These are phyloP conservation scores for Numida meleagris DNA, from an alignment of 2,113 vertebrate genomes.

Conservation along the genomic window DNA sequence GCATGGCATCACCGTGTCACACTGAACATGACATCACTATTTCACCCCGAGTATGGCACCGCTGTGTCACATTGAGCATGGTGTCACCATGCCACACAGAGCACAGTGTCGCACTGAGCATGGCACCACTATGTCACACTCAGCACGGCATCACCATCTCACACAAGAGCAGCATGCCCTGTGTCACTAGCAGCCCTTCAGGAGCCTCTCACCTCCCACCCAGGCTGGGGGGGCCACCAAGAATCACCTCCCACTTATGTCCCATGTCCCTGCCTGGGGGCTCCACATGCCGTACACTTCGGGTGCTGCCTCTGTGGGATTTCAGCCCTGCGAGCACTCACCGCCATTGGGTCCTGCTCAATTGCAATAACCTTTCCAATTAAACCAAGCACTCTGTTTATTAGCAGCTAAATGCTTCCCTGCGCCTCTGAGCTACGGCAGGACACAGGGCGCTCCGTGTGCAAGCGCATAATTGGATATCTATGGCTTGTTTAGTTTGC, in stretches of 20 bases:
- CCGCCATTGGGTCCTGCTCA: not conserved
- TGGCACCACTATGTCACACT: too few relatives aligned
- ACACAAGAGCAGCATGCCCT: too few relatives aligned
- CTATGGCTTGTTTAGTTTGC: conserved; percentile 49
- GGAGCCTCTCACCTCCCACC: not conserved
- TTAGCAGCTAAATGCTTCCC: conserved; percentile 65
- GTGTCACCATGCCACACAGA: too few relatives aligned
- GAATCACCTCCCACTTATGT: not conserved
- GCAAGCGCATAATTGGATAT: conserved; percentile 35
- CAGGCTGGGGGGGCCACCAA: accelerated
- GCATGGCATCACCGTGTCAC: not conserved
- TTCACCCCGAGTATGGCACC: too few relatives aligned
- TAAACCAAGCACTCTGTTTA: conserved; percentile 54
- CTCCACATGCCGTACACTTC: too few relatives aligned
- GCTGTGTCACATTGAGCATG: too few relatives aligned
- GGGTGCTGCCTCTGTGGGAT: not conserved
- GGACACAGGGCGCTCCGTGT: not conserved
- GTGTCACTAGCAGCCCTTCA: not conserved
- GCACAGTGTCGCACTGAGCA: too few relatives aligned
- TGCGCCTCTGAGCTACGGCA: conserved; percentile 48
- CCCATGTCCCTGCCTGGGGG: accelerated
- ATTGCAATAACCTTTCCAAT: conserved; percentile 62
- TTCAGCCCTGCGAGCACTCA: too few relatives aligned
- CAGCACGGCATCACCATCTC: too few relatives aligned
- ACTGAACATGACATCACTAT: too few relatives aligned